These are phyloP conservation scores for Pyrocephalus nanus DNA, from an alignment of 2,797 vertebrate genomes.

Conservation along the genomic window DNA sequence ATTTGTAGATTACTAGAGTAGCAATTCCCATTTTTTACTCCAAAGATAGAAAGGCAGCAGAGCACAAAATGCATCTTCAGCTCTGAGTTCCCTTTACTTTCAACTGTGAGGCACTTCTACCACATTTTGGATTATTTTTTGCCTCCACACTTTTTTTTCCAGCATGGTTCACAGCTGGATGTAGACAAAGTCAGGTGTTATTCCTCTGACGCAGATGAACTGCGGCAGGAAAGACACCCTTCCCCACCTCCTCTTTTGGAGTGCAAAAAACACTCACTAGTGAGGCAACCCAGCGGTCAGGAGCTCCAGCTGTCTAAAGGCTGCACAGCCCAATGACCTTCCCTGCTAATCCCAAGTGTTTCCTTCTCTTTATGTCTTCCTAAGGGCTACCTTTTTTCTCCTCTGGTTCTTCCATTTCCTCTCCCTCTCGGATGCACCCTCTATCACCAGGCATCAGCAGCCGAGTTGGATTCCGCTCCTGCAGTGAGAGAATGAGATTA, in stretches of 20 bases:
- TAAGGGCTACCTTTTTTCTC: neutral
- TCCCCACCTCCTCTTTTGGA: neutral
- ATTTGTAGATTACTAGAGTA: neutral
- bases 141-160: neutral
- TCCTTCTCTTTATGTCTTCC: conserved; percentile 52
- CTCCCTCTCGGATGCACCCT: neutral
- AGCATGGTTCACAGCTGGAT: neutral
- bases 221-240: neutral
- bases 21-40: neutral
- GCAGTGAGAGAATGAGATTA: conserved; percentile 57
- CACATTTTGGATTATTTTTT: neutral
- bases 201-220: neutral
- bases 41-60: neutral
- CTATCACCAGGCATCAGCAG: conserved; percentile 1
- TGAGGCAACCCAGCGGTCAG: neutral
- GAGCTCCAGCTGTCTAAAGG: neutral
- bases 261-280: neutral
- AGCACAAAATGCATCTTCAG: neutral
- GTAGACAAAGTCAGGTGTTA: neutral
- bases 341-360: conserved; percentile 25
- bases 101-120: neutral
- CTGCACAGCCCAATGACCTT: neutral
- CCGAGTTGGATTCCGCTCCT: neutral
- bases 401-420: conserved; percentile 48
- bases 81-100: neutral